Percentiles rank a stretch among this genome's conserved stretches.
These are phyloP conservation scores for Druceiella hillmani DNA, from an alignment of 2,888 invertebrate genomes.

Conservation along the genomic window DNA sequence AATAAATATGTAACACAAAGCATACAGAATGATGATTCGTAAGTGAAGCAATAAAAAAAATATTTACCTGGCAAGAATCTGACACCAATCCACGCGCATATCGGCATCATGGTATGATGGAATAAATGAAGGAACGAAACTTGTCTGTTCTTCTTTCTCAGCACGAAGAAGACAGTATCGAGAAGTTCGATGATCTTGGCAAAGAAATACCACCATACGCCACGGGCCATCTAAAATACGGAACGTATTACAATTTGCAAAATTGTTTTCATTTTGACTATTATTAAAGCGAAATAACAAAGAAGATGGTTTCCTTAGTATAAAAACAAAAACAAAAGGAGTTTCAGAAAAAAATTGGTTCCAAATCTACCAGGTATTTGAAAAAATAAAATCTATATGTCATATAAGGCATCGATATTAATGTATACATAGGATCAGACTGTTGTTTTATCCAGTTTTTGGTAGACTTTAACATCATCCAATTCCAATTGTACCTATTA, in stretches of 20 bases:
- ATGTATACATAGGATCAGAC: no score
- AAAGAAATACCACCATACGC: conserved; percentile 75
- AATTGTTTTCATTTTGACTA: conserved; percentile 8
- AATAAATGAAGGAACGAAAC: conserved; percentile 85
- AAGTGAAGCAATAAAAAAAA: neutral
- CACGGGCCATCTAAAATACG: conserved; percentile 52
- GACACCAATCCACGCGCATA: conserved; percentile 74
- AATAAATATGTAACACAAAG: no score
- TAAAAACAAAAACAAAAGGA: no score
- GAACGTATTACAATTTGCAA: no score
- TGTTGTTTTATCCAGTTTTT: no score
- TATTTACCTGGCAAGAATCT: conserved; percentile 67
- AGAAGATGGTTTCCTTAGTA: conserved; percentile 4
- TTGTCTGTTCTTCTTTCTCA: conserved; percentile 85
- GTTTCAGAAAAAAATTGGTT: no score
- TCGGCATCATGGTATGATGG: conserved; percentile 77
- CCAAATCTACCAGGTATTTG: no score
- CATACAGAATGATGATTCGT: no score
- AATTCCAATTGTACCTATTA: no score
- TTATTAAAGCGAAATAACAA: conserved; percentile 10
- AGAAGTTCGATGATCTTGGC: conserved; percentile 73
- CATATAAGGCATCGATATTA: no score
- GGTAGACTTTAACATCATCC: no score
- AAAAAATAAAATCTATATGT: no score
- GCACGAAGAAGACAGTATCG: conserved; percentile 83